Evolutionary conservation across 2,888 invertebrate genomes (phyloP), one percentile per base, ranked within the genome.

Genomic region (Imbricaverruca yamaguchii): DNA sequence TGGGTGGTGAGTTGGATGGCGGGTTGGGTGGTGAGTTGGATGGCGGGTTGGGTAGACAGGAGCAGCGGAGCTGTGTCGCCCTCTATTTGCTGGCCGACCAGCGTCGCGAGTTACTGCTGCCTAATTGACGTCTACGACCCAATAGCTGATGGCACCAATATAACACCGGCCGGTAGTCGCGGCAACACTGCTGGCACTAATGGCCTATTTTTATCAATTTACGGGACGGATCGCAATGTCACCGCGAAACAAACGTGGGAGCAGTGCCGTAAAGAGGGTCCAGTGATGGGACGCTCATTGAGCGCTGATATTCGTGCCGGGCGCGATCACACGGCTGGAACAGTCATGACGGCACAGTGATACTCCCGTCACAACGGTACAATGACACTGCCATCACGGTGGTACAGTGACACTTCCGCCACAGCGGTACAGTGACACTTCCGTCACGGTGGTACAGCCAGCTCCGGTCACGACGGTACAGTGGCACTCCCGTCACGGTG

Each of bases 51-150:
- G 39, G 4, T 39, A 4, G 39, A 39, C 39, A 39, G 39, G 39
- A 39, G 4, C 39, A 18, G 18, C 61, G 12, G n/a, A 9, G 65
- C 10, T 0, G 65, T 23, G 65, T 65, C 69, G 69, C 39, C 39
- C 69, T 69, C 69, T 69, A 18, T 69, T 69, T 18, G 39, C 25
- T 39, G 69, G 25, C 69, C 25, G 69, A 12, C 8, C 65, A 55
- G 9, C 74, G 10, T 18, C 55, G 21, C 21, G 55, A 74, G 53
- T 55, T 74, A 74, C 53, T 8, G 74, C 1, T 10, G 15, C 23
- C 74, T 74, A 74, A 74, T 55, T 53, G 74, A 74, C 55, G 74
- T 74, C 74, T 74, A 74, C 74, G 74, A 74, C 74, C 74, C 55
- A 55, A 74, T 74, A 74, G 53, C 74, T 74, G 74, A 55, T 55